Evolutionary conservation across 2,888 invertebrate genomes (phyloP), one percentile per base, ranked within the genome.

Genomic region (Torymus tubicola): DNA sequence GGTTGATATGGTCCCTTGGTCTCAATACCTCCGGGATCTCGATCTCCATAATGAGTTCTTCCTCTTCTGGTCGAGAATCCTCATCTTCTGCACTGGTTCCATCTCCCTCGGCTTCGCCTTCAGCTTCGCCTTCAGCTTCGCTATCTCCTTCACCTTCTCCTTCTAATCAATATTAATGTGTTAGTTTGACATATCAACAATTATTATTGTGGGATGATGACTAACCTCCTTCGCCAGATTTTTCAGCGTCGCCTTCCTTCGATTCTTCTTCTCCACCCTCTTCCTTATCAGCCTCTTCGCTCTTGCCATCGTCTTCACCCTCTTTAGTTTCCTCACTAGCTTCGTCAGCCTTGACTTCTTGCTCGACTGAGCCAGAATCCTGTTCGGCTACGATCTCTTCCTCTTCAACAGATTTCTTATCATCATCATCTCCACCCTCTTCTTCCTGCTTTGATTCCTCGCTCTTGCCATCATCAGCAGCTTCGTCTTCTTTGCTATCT

Each of bases 1-100:
- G 94, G 81, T 94, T 94, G 80, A 98, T 94, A 88, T 97, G 96
- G 73, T 95, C 95, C 83, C 96, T 94, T 73, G 95, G 94, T 89
- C 97, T 93, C 73, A 96, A 92, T 85, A 96, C 95, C 87, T 94
- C 93, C 4, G 96, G 96, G 84, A 96, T 94, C 88, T 94, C 94
- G 84, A 93, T 93, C 88, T 94, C 95, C 93, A 95, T 91, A 73
- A 93, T 92, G 70, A 93, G 87, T 79, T 93, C 93, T 87, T 93
- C 93, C 82, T 92, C 93, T 50, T 92, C 92, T 1, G 91, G 91
- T 0, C 87, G 88, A 67, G 87, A 86, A 71, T 85, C 85, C 50
- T 84, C 84, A 50, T 73, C 16, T 21, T 57, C 55, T 70, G 65
- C 11, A 12, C 65, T 57, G 8, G 42, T n/a, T 0, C 3, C 50